These are phyloP conservation scores for Columba livia DNA, from an alignment of 2,113 vertebrate species.

Conservation along the genomic window DNA sequence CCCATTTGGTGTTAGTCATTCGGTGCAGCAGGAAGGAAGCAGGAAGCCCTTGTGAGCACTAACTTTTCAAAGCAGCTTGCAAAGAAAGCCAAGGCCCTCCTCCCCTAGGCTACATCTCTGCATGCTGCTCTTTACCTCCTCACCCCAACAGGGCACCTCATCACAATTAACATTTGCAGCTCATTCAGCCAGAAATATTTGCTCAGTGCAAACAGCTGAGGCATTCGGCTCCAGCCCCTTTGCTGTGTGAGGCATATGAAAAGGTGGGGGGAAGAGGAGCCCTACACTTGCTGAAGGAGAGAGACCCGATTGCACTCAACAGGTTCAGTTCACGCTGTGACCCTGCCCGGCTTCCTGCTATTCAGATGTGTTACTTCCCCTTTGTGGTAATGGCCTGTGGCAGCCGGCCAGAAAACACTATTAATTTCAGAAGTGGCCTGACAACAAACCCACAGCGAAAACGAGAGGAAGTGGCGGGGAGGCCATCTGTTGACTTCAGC, in stretches of 20 bases:
- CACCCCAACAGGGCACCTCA: not conserved
- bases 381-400: conserved; percentile 82
- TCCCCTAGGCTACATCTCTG: not conserved
- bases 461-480: conserved; percentile 75
- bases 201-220: conserved; percentile 61
- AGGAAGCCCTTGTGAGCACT: conserved; percentile 50
- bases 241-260: not conserved
- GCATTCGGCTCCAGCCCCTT: not conserved
- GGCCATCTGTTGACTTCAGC: conserved; percentile 80
- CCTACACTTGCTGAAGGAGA: conserved; percentile 68
- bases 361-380: conserved; percentile 83
- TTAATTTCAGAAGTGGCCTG: conserved; percentile 83
- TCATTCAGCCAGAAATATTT: conserved; percentile 50
- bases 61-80: conserved; percentile 44
- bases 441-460: conserved; percentile 76
- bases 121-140: not conserved
- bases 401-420: conserved; percentile 79
- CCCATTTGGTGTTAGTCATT: conserved; percentile 55
- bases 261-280: not conserved
- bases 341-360: conserved; percentile 76
- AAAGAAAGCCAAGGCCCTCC: conserved; percentile 14
- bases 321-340: conserved; percentile 79
- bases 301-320: conserved; percentile 66
- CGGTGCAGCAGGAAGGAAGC: conserved; percentile 46
- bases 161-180: conserved; percentile 37